Conservation (phyloP, 2,888 invertebrate genomes). For the Argyra leucocephala region DNA sequence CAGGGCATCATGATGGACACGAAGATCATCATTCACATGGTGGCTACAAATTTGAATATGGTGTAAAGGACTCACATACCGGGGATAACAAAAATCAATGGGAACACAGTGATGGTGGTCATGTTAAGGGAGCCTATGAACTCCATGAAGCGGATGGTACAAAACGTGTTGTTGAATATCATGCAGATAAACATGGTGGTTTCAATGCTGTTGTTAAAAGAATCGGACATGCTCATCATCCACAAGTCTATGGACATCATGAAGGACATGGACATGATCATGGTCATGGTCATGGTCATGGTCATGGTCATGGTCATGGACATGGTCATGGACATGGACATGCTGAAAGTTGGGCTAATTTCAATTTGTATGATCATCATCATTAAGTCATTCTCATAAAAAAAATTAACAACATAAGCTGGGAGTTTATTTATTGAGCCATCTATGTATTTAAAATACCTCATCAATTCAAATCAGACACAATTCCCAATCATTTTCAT, state of each 20-base stretch:
- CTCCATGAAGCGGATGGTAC: constrained; percentile 46
- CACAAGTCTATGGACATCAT: constrained; percentile 15
- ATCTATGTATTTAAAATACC: no score
- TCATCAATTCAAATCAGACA: no score
- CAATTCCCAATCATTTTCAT: no score
- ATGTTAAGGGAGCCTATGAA: constrained; percentile 45
- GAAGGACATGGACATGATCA: no score
- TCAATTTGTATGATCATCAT: not conserved
- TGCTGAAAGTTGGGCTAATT: not conserved
- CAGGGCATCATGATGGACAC: constrained; percentile 12
- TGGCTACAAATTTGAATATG: constrained; percentile 45
- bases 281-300: no score
- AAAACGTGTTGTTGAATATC: constrained; percentile 45
- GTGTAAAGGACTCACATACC: constrained; percentile 45
- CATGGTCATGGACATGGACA: no score
- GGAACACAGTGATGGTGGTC: constrained; percentile 47
- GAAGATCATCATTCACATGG: constrained; percentile 33
- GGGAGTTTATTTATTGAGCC: no score
- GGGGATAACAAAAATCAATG: constrained; percentile 46
- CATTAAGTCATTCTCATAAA: no score
- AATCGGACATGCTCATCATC: constrained; percentile 29
- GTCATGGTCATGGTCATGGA: no score
- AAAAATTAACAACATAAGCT: no score
- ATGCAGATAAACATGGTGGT: constrained; percentile 45
- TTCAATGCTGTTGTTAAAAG: constrained; percentile 46